These are phyloP conservation scores for Chlamydotis undulata DNA, from an alignment of 2,113 vertebrate species.

Conservation along the genomic window DNA sequence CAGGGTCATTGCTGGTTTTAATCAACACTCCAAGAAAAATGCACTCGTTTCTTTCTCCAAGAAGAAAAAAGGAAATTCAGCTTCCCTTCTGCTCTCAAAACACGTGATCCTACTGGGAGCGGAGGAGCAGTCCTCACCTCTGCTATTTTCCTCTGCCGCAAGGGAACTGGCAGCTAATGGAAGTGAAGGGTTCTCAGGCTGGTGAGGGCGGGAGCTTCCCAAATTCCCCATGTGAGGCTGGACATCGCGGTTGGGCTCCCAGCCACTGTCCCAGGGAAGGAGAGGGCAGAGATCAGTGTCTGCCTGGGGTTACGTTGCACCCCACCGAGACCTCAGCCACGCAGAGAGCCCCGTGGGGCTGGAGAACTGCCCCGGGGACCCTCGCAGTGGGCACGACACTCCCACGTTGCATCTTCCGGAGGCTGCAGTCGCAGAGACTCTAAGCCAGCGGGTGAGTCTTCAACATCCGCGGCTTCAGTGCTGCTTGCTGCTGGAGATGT, in stretches of 20 bases:
- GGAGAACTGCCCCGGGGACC: background rate
- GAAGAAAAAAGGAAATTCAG: background rate
- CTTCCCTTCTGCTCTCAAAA: background rate
- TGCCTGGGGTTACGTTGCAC: background rate
- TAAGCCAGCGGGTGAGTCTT: background rate
- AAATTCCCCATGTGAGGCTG: background rate
- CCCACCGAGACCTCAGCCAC: background rate
- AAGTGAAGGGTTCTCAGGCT: background rate
- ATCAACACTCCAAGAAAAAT: slow-evolving; percentile 10
- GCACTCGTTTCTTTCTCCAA: background rate
- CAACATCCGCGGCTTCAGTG: background rate
- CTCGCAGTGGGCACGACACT: accelerated
- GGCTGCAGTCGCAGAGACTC: background rate
- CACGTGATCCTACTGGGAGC: background rate
- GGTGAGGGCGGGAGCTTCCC: background rate
- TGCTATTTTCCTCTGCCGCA: background rate
- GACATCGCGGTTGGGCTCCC: accelerated
- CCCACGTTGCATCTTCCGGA: background rate
- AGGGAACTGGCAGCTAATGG: slow-evolving; percentile 10
- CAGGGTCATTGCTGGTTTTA: background rate
- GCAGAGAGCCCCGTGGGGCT: background rate
- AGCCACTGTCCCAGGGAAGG: background rate
- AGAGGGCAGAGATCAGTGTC: background rate
- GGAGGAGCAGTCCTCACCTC: background rate
- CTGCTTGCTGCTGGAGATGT: background rate